Evolutionary conservation across 2,113 vertebrate species (phyloP), one percentile per base, ranked within the genome.

Genomic region (Synodontis membranacea): DNA sequence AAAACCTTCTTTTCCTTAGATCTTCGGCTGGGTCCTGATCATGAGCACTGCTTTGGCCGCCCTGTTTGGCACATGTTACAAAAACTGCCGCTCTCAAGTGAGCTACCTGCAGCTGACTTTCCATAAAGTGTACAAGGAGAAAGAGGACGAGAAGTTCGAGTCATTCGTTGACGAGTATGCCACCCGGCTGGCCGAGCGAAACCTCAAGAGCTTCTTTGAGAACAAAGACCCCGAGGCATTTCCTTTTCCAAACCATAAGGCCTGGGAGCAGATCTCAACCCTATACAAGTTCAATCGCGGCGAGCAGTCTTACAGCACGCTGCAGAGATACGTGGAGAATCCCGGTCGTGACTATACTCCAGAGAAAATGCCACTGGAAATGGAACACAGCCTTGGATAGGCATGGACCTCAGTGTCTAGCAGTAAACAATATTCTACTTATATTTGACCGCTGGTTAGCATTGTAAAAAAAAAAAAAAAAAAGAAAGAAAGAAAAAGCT

Each of bases 61-160:
- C 0, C 91, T 96, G 58, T 28, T 93, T 9, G 92, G 93, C 0
- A 93, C 93, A 52, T 96, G 95, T 88, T 94, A 75, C 83, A 93
- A 70, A 7, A 95, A 95, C 90, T 96, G 95, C 70, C 92, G 92
- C 76, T 96, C 95, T 79, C 82, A 93, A 81, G 94, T 96, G 70
- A 96, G 95, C 91, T 96, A 91, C 92, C 90, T 96, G 86, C 95
- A 96, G 91, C 92, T 93, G 50, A 94, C 91, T 0, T 96, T 96
- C 83, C 95, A 93, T 94, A 95, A 94, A 80, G 85, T 87, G 64
- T 96, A 96, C 58, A n/a, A 92, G 23, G 92, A 95, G 68, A 95
- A 94, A 75, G 95, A 96, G 88, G 92, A 86, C 39, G 92, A 94
- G 82, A 86, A 88, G 31, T 95, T 96, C 19, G 94, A 96, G 1